Conservation (phyloP, 2,888 invertebrate genomes). For the Arctia plantaginis region DNA sequence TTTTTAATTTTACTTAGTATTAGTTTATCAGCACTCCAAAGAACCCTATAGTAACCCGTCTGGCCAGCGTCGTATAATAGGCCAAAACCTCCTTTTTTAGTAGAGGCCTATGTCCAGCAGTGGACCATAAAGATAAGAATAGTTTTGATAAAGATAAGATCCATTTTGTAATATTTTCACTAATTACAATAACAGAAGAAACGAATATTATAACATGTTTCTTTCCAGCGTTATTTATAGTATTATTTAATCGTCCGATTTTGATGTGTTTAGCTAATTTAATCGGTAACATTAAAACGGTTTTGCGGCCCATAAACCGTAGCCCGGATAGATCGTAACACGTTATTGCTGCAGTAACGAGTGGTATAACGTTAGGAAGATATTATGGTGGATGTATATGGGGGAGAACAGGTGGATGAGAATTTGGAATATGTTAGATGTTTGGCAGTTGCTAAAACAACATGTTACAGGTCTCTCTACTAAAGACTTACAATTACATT, state of each 20-base stretch:
- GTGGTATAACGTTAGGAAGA: constrained; percentile 27
- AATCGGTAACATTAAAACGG: constrained; percentile 43
- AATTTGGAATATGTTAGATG: neutral
- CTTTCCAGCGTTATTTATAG: constrained; percentile 42
- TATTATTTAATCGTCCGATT: constrained; percentile 46
- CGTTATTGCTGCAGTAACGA: constrained; percentile 35
- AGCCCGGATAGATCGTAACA: constrained; percentile 42
- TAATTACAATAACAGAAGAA: constrained; percentile 1
- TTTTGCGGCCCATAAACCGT: constrained; percentile 44
- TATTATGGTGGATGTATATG: constrained; percentile 13
- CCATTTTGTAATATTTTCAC: neutral
- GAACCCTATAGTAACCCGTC: no score
- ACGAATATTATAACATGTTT: constrained; percentile 34
- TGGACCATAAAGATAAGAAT: no score
- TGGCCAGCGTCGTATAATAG: no score
- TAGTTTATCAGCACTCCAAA: no score
- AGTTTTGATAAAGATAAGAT: neutral
- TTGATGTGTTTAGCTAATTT: constrained; percentile 52
- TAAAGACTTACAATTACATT: neutral
- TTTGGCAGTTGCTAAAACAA: neutral
- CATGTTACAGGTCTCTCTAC: neutral
- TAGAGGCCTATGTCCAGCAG: no score
- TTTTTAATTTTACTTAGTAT: no score
- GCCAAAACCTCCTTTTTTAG: no score
- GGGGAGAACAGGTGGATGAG: constrained; percentile 18